These are phyloP conservation scores for Tinamus guttatus DNA, from an alignment of 2,113 vertebrate genomes.

Conservation along the genomic window DNA sequence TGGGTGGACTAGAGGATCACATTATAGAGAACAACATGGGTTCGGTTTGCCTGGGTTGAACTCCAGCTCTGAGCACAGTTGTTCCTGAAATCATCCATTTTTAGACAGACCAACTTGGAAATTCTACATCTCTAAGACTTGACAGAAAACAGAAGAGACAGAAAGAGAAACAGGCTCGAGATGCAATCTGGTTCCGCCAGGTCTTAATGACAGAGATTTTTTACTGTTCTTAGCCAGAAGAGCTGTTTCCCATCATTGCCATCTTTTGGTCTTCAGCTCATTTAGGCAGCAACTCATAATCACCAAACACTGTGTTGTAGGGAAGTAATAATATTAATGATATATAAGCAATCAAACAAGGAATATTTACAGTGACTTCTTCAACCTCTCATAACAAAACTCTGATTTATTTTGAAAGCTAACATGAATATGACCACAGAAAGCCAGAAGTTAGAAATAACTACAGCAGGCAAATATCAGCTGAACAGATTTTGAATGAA, in stretches of 20 bases:
- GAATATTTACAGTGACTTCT: background rate
- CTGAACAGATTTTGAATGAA: background rate
- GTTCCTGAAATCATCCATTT: background rate
- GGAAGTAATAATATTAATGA: background rate
- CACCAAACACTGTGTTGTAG: background rate
- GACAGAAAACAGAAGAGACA: background rate
- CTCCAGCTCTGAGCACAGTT: background rate
- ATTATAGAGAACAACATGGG: background rate
- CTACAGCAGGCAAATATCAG: background rate
- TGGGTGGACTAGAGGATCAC: background rate
- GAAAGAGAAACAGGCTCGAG: background rate
- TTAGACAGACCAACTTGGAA: rapidly evolving
- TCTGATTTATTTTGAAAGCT: background rate
- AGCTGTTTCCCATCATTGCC: background rate
- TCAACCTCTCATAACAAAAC: background rate
- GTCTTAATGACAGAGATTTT: background rate
- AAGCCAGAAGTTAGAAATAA: background rate
- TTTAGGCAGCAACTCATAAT: background rate
- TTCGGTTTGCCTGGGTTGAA: background rate
- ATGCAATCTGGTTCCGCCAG: background rate
- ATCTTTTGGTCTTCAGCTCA: background rate
- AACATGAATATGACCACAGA: background rate
- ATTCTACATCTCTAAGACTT: background rate
- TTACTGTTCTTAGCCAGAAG: background rate
- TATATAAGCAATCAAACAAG: background rate